Percentiles rank a stretch among this genome's conserved stretches.
Evolutionary conservation across 2,113 vertebrate species (phyloP).

Genomic region (Tachycineta bicolor): DNA sequence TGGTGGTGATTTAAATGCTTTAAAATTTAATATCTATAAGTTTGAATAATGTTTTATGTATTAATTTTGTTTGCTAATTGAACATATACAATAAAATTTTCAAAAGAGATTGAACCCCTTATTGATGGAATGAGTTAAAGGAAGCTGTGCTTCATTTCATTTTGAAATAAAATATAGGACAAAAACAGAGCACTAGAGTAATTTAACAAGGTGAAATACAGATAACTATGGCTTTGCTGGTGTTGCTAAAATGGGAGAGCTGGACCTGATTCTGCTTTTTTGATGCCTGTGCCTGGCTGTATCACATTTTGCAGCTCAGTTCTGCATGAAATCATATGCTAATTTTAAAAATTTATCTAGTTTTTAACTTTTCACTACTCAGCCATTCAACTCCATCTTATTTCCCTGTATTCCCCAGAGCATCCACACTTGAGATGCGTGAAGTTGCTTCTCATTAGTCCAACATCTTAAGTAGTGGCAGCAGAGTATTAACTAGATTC

Average conservation of each 20-base stretch:
- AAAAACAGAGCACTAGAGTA: background rate
- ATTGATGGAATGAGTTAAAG: background rate
- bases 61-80: background rate
- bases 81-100: background rate
- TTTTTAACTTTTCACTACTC: background rate
- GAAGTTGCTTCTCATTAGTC: background rate
- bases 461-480: background rate
- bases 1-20: background rate
- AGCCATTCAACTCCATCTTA: background rate
- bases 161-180: background rate
- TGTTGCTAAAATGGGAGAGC: background rate
- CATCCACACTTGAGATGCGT: background rate
- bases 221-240: background rate
- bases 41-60: background rate
- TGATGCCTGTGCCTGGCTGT: background rate
- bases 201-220: background rate
- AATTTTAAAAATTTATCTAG: background rate
- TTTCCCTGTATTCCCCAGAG: background rate
- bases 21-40: background rate
- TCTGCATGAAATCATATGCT: background rate
- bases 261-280: background rate
- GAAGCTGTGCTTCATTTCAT: background rate
- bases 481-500: background rate
- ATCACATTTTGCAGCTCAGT: background rate
- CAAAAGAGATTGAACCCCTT: rapidly evolving